A percentile compares a stretch with the other conserved stretches of the same genome.
These are phyloP conservation scores for Enteromius viviparus DNA, from an alignment of 2,797 vertebrate genomes.

Conservation along the genomic window DNA sequence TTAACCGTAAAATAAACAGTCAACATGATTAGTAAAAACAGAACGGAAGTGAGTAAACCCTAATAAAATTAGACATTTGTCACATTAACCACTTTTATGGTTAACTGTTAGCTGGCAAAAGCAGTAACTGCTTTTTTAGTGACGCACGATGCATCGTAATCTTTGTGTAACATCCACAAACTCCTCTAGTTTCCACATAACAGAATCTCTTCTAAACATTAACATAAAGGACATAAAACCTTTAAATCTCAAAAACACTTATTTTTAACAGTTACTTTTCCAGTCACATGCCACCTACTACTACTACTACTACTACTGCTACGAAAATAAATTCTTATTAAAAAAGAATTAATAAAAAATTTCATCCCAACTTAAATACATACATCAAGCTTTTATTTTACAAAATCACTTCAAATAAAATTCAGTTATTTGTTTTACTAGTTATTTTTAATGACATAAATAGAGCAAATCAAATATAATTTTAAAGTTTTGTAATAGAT, in stretches of 20 bases:
- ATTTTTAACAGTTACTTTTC: neutral
- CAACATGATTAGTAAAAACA: neutral
- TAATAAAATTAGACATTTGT: neutral
- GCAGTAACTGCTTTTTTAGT: neutral
- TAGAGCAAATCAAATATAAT: neutral
- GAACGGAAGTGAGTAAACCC: neutral
- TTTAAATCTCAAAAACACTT: neutral
- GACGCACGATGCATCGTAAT: neutral
- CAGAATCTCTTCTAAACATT: neutral
- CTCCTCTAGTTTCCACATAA: neutral
- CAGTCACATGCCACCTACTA: neutral
- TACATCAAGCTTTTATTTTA: constrained; percentile 8
- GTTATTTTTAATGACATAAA: neutral
- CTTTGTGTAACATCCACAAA: neutral
- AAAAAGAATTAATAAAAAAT: neutral
- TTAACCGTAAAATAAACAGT: neutral
- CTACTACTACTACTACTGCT: neutral
- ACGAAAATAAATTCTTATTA: neutral
- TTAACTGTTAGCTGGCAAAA: neutral
- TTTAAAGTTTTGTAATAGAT: neutral
- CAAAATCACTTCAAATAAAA: neutral
- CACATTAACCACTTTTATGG: neutral
- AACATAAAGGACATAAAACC: neutral
- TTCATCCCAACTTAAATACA: neutral
- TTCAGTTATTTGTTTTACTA: neutral